Conservation (phyloP, 2,113 vertebrate genomes). For the Antechinus flavipes region DNA sequence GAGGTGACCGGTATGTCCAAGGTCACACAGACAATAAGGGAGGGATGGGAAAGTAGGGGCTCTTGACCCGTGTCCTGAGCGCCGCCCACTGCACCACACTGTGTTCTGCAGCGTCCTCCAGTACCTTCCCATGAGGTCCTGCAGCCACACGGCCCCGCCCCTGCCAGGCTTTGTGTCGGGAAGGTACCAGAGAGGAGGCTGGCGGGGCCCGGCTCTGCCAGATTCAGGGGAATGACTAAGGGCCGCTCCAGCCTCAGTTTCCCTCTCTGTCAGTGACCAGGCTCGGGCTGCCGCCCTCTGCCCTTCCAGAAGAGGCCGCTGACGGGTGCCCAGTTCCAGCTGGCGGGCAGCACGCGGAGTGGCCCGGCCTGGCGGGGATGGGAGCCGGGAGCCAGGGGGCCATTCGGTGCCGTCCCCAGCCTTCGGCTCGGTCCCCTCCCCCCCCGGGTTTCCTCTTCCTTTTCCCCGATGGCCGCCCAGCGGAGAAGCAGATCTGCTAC, state of each 20-base stretch:
- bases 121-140: not conserved
- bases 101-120: accelerated
- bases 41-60: accelerated
- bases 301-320: not conserved
- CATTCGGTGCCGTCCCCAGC: not conserved
- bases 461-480: not conserved
- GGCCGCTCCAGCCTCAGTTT: not conserved
- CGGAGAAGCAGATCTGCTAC: not conserved
- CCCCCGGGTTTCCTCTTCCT: not conserved
- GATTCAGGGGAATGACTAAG: not conserved
- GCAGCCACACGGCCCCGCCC: not conserved
- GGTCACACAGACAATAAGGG: too few relatives aligned
- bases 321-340: not conserved
- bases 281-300: not conserved
- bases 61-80: not conserved
- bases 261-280: not conserved
- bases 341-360: not conserved
- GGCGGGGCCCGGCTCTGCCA: not conserved
- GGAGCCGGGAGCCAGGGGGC: too few relatives aligned
- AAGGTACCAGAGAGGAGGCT: not conserved
- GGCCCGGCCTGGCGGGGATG: not conserved
- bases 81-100: not conserved
- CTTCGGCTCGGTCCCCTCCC: not conserved
- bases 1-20: not conserved
- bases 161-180: not conserved